phyloP scores from a whole-genome alignment of 2,113 vertebrate species.

The Brachyhypopomus gauderio region DNA sequence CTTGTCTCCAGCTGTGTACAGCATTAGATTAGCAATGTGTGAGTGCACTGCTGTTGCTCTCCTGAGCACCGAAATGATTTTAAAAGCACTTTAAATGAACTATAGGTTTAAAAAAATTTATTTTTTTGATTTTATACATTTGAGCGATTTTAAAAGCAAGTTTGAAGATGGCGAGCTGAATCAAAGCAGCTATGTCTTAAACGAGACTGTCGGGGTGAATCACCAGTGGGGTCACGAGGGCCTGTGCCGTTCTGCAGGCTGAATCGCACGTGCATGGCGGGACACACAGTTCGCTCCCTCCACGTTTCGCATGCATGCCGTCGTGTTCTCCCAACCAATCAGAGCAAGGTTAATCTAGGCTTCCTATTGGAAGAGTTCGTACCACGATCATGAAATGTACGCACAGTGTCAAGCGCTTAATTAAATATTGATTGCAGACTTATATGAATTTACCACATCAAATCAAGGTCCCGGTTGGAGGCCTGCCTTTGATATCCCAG shows the following conservation, averaged over 20 bases:
- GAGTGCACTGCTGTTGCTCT: conserved; percentile 47
- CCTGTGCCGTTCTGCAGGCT: background rate
- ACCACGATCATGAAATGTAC: conserved; percentile 68
- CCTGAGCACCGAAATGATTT: conserved; percentile 58
- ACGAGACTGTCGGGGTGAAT: background rate
- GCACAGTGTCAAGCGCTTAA: conserved; percentile 68
- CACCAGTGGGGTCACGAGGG: conserved; percentile 10
- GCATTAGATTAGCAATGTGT: conserved; percentile 57
- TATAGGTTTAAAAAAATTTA: conserved; percentile 23
- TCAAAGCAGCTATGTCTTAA: background rate
- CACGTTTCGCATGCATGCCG: background rate
- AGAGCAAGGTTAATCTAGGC: conserved; percentile 51
- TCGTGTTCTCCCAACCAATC: background rate
- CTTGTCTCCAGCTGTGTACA: conserved; percentile 28
- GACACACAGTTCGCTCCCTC: background rate
- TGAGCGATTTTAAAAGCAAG: background rate
- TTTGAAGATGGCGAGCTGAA: conserved; percentile 9
- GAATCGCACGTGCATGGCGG: background rate
- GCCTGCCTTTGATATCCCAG: conserved; percentile 62
- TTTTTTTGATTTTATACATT: background rate
- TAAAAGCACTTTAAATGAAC: conserved; percentile 67
- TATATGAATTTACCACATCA: conserved; percentile 73
- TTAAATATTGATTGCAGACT: conserved; percentile 77
- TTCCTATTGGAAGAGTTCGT: conserved; percentile 65
- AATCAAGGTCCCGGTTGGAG: conserved; percentile 63